Evolutionary conservation across 2,888 invertebrate species (phyloP).

Genomic region (Thera obeliscata): DNA sequence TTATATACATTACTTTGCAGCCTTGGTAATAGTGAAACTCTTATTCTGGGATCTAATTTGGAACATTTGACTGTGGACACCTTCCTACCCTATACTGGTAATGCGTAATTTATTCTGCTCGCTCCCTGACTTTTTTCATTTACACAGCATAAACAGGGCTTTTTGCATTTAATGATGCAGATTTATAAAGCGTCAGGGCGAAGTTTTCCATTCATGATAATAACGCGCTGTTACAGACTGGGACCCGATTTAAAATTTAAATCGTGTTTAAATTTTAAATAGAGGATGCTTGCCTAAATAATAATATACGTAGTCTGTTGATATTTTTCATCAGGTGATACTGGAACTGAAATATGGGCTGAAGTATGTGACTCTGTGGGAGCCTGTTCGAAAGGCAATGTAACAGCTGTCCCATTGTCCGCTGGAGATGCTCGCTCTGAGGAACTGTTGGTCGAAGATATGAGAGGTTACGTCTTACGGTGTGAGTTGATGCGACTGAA

Average conservation of each 20-base stretch:
- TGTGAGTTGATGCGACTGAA: slow-evolving; percentile 56
- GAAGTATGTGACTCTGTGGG: slow-evolving; percentile 62
- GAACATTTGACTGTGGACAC: slow-evolving; percentile 60
- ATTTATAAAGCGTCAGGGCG: too few species aligned
- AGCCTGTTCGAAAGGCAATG: slow-evolving; percentile 52
- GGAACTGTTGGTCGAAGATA: slow-evolving; percentile 46
- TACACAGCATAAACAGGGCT: too few species aligned
- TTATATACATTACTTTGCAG: slow-evolving; percentile 58
- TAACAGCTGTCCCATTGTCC: slow-evolving; percentile 38
- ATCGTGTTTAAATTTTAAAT: too few species aligned
- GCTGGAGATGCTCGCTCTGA: slow-evolving; percentile 50
- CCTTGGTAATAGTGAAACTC: slow-evolving; percentile 46
- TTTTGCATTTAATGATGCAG: too few species aligned
- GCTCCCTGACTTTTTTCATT: too few species aligned
- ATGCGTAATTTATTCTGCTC: background rate
- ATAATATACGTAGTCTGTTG: background rate
- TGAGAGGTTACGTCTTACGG: slow-evolving; percentile 48
- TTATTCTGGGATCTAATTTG: slow-evolving; percentile 54
- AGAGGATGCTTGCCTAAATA: too few species aligned
- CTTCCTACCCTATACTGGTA: slow-evolving; percentile 62
- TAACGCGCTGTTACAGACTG: too few species aligned
- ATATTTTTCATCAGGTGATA: slow-evolving; percentile 43
- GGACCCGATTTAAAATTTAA: too few species aligned
- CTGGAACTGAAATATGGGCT: slow-evolving; percentile 56
- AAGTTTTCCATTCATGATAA: too few species aligned